Evolutionary conservation across 2,113 vertebrate genomes (phyloP), one percentile per base, ranked within the genome.

Genomic region (Tichodroma muraria): DNA sequence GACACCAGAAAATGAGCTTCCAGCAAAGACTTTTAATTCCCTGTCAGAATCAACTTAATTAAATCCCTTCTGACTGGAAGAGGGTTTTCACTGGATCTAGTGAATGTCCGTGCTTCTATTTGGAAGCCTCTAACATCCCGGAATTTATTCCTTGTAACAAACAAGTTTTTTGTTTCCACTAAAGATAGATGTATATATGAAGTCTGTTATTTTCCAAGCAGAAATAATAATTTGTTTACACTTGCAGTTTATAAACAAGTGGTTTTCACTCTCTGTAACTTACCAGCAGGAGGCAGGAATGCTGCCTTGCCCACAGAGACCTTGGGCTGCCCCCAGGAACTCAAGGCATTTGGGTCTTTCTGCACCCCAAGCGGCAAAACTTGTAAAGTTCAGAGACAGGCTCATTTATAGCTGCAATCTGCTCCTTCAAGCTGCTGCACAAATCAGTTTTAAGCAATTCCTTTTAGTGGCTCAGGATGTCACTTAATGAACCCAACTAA

Each of bases 1-100:
- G 5, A 33, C 71, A 75, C 64, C 59, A 96, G 88, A 42, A 85
- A 72, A 73, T 37, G 72, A 87, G 61, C 63, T 94, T 85, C 83
- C 78, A 79, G 82, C 54, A 88, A 93, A 95, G 78, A 52, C 91
- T 72, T 94, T 78, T 92, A 96, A 87, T 93, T 94, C 89, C 88
- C 81, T 93, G 90, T 95, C 85, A 91, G 91, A 96, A 79, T 83
- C 79, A 87, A 87, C 69, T 82, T 94, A 94, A 96, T 96, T 85
- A 94, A 96, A 96, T 94, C 90, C 85, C 65, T 15, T 94, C 88
- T 96, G 94, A 89, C 31, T n/a, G 75, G 60, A 71, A 84, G 91
- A 84, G 56, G 56, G 37, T 64, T 93, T 76, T 89, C 52, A 33
- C 80, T 93, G 50, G 63, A 69, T 88, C 64, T 83, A 71, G 77